Conservation (phyloP, 1,140 invertebrate species). For the Pararge aegeria region DNA sequence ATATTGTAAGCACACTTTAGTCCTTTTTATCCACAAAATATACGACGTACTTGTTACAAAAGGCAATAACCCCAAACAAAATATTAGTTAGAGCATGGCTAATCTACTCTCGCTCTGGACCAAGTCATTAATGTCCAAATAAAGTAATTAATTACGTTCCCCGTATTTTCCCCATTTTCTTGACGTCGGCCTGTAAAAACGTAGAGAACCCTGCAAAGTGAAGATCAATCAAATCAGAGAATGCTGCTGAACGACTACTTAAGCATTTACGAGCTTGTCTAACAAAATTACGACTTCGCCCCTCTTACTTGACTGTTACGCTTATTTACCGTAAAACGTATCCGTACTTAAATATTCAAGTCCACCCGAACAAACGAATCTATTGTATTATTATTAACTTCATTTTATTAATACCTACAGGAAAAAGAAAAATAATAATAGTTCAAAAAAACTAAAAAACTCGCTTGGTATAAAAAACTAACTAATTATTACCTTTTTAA, state of each 20-base stretch:
- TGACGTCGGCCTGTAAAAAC: conserved; percentile 64
- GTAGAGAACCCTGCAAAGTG: conserved; percentile 41
- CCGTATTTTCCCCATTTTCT: conserved; percentile 66
- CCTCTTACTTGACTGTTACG: conserved; percentile 45
- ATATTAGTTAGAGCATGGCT: conserved; percentile 5
- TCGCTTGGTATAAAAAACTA: too few relatives aligned
- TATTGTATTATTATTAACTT: background rate
- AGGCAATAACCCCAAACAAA: background rate
- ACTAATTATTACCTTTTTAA: too few relatives aligned
- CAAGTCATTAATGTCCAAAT: conserved; percentile 74
- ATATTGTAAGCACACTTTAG: background rate
- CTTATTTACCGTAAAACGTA: conserved; percentile 32
- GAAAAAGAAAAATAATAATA: too few relatives aligned
- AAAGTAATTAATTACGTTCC: conserved; percentile 75
- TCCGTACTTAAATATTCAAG: conserved; percentile 4
- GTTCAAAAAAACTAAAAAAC: too few relatives aligned
- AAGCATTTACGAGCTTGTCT: conserved; percentile 61
- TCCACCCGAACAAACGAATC: background rate
- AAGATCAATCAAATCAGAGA: conserved; percentile 73
- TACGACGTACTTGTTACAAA: background rate
- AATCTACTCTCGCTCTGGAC: conserved; percentile 39
- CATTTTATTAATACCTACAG: too few relatives aligned
- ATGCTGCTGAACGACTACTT: conserved; percentile 54
- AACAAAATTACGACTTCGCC: conserved; percentile 51
- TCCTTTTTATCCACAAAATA: background rate